phyloP scores from a whole-genome alignment of 2,113 vertebrate species.

The Salvator merianae region DNA sequence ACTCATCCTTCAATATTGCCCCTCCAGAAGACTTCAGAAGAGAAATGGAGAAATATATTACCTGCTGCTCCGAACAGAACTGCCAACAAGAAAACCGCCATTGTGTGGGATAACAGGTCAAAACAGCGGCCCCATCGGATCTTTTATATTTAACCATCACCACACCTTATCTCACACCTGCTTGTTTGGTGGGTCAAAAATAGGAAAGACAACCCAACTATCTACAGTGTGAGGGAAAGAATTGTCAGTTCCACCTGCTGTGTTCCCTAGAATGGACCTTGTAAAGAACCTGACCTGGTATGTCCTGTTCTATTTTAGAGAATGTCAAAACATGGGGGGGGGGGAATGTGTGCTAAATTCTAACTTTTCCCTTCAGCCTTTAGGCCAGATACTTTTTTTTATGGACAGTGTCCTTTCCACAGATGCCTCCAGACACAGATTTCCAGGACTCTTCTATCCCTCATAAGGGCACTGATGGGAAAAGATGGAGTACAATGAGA shows the following conservation, averaged over 20 bases:
- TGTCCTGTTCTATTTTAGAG: not conserved
- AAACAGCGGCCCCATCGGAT: accelerated
- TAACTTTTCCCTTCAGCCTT: not conserved
- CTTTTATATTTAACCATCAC: not conserved
- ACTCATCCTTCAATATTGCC: not conserved
- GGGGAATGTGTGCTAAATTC: too few species aligned
- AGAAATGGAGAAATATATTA: not conserved
- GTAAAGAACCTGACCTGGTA: not conserved
- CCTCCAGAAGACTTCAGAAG: not conserved
- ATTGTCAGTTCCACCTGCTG: not conserved
- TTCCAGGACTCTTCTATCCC: not conserved
- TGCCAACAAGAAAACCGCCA: not conserved
- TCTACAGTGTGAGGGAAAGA: not conserved
- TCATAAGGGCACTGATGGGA: too few species aligned
- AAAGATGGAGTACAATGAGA: too few species aligned
- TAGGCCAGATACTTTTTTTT: not conserved
- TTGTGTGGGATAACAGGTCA: not conserved
- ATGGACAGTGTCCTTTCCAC: too few species aligned
- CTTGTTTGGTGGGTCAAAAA: not conserved
- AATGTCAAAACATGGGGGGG: too few species aligned
- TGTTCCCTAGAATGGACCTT: not conserved
- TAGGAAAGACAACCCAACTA: not conserved
- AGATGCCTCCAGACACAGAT: too few species aligned
- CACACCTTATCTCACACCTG: not conserved
- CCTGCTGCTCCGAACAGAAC: not conserved